Conservation (phyloP, 2,113 vertebrate species). For the Hypocryptadius cinnamomeus region DNA sequence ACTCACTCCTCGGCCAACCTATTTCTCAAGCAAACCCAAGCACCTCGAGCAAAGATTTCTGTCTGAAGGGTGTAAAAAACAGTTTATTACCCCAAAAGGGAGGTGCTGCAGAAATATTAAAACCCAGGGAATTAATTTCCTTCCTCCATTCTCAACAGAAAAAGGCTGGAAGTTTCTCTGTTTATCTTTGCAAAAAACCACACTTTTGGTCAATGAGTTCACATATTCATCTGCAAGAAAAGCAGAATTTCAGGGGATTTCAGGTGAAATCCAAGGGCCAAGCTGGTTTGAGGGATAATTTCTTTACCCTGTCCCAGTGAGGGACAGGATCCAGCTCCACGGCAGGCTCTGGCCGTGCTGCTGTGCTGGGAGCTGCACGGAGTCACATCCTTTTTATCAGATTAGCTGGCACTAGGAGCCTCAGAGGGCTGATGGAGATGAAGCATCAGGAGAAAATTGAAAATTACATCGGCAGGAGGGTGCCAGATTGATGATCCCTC, state of each 20-base stretch:
- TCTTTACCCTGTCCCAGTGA: background rate
- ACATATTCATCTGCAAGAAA: background rate
- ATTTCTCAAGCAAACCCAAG: background rate
- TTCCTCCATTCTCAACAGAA: background rate
- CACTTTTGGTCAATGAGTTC: fast-evolving
- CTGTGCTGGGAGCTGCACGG: background rate
- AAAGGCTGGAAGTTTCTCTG: background rate
- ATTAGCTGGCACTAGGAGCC: background rate
- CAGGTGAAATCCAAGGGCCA: background rate
- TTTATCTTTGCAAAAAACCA: background rate
- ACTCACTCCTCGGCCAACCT: background rate
- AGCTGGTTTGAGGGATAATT: background rate
- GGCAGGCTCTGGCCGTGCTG: fast-evolving
- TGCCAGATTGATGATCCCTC: background rate
- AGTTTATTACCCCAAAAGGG: background rate
- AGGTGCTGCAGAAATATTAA: background rate
- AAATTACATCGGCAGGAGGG: background rate
- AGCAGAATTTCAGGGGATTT: background rate
- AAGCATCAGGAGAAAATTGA: background rate
- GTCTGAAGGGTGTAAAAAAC: background rate
- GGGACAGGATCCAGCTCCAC: background rate
- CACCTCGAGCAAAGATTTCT: background rate
- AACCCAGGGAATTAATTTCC: background rate
- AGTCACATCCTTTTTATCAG: background rate
- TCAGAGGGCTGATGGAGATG: background rate